Conservation (phyloP, 2,888 invertebrate genomes). For the Agrypnus murinus region DNA sequence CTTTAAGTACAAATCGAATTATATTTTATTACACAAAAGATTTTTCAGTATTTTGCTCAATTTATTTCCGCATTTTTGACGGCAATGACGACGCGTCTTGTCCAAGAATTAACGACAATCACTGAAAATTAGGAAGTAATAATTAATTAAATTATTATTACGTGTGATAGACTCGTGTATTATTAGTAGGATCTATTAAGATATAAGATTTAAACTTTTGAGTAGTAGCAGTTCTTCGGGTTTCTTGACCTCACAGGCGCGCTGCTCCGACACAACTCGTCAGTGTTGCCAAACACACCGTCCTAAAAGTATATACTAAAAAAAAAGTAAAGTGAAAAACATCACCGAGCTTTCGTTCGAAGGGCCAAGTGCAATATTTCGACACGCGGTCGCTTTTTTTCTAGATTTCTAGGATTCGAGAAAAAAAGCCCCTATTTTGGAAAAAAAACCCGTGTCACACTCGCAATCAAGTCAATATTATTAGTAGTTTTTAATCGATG, state of each 20-base stretch:
- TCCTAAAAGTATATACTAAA: constrained; percentile 58
- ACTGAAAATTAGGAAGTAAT: constrained; percentile 59
- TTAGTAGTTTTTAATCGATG: constrained; percentile 47
- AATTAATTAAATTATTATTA: constrained; percentile 47
- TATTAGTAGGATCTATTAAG: constrained; percentile 34
- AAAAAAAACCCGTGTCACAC: constrained; percentile 57
- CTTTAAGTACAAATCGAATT: constrained; percentile 67
- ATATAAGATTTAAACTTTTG: constrained; percentile 34
- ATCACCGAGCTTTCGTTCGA: constrained; percentile 57
- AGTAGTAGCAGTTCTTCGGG: constrained; percentile 53
- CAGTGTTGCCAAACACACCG: constrained; percentile 58
- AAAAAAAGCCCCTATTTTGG: constrained; percentile 18
- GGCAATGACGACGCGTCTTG: constrained; percentile 67
- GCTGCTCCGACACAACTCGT: constrained; percentile 44
- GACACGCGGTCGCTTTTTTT: constrained; percentile 46
- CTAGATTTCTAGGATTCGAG: too few species aligned
- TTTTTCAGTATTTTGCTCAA: constrained; percentile 55
- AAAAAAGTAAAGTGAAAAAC: constrained; percentile 22
- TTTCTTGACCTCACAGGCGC: constrained; percentile 61
- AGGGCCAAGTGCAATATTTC: constrained; percentile 63
- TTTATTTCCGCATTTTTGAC: constrained; percentile 66
- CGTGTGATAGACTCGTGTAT: constrained; percentile 54
- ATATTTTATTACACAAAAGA: constrained; percentile 50
- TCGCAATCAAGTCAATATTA: constrained; percentile 67
- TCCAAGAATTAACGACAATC: constrained; percentile 72